Evolutionary conservation across 1,140 invertebrate species (phyloP).

Genomic region (Trachelipus rathkii): DNA sequence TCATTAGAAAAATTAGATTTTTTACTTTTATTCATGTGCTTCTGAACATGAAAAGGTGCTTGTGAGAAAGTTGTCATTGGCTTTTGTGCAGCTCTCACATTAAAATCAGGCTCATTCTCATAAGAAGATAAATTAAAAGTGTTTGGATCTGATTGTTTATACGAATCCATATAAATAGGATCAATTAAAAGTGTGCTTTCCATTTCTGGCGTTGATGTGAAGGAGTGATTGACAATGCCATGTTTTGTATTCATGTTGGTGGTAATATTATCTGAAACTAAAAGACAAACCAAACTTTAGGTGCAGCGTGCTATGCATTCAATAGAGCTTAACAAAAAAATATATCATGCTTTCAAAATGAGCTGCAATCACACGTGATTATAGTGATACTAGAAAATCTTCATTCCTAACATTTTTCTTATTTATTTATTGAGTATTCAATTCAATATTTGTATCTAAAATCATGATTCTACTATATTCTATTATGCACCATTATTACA

Average conservation of each 20-base stretch:
- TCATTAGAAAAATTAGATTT: constrained; percentile 4
- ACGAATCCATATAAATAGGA: neutral
- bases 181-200: neutral
- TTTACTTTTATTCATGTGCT: neutral
- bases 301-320: neutral
- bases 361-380: too few species aligned
- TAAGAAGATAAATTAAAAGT: neutral
- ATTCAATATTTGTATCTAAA: too few species aligned
- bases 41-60: neutral
- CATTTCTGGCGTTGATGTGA: constrained; percentile 6
- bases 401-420: too few species aligned
- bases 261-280: neutral
- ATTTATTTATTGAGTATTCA: too few species aligned
- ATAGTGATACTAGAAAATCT: too few species aligned
- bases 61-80: neutral
- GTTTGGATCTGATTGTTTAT: neutral
- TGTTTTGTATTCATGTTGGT: neutral
- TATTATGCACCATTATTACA: too few species aligned
- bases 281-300: neutral
- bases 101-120: neutral
- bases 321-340: too few species aligned
- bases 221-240: neutral
- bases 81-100: neutral
- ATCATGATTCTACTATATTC: too few species aligned
- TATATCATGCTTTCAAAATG: too few species aligned